phyloP scores from a whole-genome alignment of 1,140 invertebrate species.

The Lithobius niger region DNA sequence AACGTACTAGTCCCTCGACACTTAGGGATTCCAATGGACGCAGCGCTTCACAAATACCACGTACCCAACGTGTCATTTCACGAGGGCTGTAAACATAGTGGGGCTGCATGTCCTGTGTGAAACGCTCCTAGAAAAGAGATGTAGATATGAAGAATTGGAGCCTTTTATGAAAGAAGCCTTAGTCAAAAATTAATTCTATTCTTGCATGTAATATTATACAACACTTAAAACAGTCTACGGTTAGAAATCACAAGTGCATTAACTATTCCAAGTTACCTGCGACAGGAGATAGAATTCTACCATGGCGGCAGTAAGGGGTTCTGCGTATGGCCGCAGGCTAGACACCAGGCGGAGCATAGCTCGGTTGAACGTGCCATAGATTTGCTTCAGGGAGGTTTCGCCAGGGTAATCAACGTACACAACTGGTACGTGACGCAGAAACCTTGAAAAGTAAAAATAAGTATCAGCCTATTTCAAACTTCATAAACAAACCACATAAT shows the following conservation, averaged over 20 bases:
- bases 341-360: slow-evolving; percentile 92
- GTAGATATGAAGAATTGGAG: not conserved
- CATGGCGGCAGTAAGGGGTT: slow-evolving; percentile 96
- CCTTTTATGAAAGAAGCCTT: not conserved
- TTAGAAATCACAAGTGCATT: no score
- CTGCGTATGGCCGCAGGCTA: slow-evolving; percentile 76
- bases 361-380: slow-evolving; percentile 95
- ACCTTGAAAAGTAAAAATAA: no score
- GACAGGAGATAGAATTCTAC: slow-evolving; percentile 95
- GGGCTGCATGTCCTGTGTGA: slow-evolving; percentile 99
- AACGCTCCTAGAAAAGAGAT: slow-evolving; percentile 52
- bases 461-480: no score
- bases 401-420: slow-evolving; percentile 99
- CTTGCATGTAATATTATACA: no score
- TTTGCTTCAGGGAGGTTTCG: slow-evolving; percentile 92
- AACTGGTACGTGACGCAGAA: slow-evolving; percentile 85
- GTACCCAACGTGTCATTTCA: slow-evolving; percentile 98
- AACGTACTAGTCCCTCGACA: slow-evolving; percentile 84
- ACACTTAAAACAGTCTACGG: no score
- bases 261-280: slow-evolving; percentile 53
- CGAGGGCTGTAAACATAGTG: slow-evolving; percentile 99
- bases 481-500: no score
- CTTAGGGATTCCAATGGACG: slow-evolving; percentile 74
- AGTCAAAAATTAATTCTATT: not conserved
- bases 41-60: slow-evolving; percentile 98